A percentile compares a stretch with the other conserved stretches of the same genome.
Evolutionary conservation across 2,113 vertebrate genomes (phyloP).

Genomic region (Dromas ardeola): DNA sequence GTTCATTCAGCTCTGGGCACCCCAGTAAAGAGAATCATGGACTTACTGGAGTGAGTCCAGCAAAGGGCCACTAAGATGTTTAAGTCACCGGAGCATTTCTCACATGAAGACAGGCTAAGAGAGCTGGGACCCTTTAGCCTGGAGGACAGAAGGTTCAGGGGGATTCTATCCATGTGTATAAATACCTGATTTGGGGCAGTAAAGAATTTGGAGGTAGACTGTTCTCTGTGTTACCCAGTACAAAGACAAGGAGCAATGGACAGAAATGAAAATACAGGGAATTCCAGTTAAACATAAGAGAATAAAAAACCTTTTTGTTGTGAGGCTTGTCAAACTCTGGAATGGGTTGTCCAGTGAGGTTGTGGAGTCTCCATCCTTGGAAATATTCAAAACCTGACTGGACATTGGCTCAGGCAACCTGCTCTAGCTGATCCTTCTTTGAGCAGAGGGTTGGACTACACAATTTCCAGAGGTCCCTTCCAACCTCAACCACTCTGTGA

Average conservation of each 20-base stretch:
- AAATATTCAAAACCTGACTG: not conserved
- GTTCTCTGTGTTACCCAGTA: not conserved
- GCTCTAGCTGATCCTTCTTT: not conserved
- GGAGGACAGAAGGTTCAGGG: not conserved
- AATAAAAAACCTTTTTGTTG: not conserved
- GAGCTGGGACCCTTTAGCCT: not conserved
- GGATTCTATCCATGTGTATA: not conserved
- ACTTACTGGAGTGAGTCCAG: not conserved
- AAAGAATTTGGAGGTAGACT: not conserved
- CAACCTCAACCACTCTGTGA: not conserved
- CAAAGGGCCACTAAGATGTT: not conserved
- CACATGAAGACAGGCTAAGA: not conserved
- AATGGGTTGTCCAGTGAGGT: not conserved
- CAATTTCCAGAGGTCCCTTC: not conserved
- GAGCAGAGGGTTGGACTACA: not conserved
- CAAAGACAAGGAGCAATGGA: not conserved
- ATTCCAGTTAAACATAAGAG: not conserved
- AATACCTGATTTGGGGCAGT: not conserved
- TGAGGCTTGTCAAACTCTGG: not conserved
- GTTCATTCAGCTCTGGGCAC: not conserved
- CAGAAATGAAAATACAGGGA: not conserved
- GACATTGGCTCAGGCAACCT: not conserved
- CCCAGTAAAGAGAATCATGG: not conserved
- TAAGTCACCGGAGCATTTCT: not conserved
- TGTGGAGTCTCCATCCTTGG: not conserved